Conservation (phyloP, 2,113 vertebrate genomes). For the Alectura lathami region DNA sequence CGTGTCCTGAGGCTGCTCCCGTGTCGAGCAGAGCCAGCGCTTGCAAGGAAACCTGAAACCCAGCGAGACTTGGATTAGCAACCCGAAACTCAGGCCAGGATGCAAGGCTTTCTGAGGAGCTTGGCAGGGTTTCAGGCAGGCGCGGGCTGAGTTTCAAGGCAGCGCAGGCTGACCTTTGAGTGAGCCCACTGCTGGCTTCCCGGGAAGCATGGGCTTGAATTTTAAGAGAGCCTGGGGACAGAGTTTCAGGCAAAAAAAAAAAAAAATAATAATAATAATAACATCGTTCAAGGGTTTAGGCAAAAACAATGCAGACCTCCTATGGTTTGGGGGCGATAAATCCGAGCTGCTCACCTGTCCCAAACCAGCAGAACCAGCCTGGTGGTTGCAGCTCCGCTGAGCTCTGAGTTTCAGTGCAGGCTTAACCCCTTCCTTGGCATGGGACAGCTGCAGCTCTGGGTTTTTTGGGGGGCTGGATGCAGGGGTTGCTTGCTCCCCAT, state of each 20-base stretch:
- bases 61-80: slow-evolving; percentile 42
- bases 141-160: background rate
- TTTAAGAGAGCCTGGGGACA: background rate
- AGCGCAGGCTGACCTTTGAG: slow-evolving; percentile 54
- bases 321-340: slow-evolving; percentile 22
- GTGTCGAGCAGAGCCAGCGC: background rate
- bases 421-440: slow-evolving; percentile 32
- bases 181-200: slow-evolving; percentile 40
- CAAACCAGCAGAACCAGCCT: slow-evolving; percentile 64
- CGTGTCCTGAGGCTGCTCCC: background rate
- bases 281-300: background rate
- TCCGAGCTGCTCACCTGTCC: slow-evolving; percentile 19
- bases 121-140: slow-evolving; percentile 45
- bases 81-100: slow-evolving; percentile 55
- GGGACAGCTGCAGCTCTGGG: background rate
- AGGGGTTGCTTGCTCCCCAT: accelerated
- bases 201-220: slow-evolving; percentile 15
- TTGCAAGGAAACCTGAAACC: slow-evolving; percentile 37
- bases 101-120: slow-evolving; percentile 28
- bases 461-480: background rate
- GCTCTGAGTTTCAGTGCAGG: background rate
- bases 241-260: background rate
- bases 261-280: background rate
- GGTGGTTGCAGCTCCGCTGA: background rate
- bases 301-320: background rate